Percentiles rank a stretch among this genome's conserved stretches.
Evolutionary conservation across 2,888 invertebrate species (phyloP).

Genomic region (Parnassius smintheus): DNA sequence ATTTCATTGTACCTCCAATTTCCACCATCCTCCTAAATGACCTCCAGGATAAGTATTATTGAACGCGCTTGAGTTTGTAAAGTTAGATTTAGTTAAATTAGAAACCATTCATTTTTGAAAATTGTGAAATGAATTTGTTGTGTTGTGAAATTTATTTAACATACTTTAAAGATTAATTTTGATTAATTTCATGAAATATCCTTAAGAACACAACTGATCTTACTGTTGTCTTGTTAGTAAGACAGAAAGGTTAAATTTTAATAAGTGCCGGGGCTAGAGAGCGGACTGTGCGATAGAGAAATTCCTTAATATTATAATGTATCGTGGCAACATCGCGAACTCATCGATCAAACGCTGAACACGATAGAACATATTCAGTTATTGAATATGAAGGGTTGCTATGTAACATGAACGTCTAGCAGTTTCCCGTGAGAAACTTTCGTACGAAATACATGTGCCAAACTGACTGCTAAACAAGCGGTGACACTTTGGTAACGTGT

Average conservation of each 20-base stretch:
- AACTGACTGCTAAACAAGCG: conserved; percentile 38
- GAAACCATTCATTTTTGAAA: conserved; percentile 45
- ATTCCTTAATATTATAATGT: conserved; percentile 49
- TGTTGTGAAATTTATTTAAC: no score
- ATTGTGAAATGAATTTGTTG: conserved; percentile 38
- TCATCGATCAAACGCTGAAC: conserved; percentile 65
- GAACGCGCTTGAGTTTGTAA: conserved; percentile 35
- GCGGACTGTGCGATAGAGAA: conserved; percentile 36
- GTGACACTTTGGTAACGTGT: conserved; percentile 27
- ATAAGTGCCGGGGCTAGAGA: conserved; percentile 43
- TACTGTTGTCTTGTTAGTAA: conserved; percentile 43
- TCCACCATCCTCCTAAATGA: conserved; percentile 45
- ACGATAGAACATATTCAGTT: conserved; percentile 34
- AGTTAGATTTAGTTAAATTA: conserved; percentile 3
- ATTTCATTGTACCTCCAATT: conserved; percentile 62
- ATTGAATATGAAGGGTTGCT: conserved; percentile 32
- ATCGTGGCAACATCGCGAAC: conserved; percentile 55
- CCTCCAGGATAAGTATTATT: conserved; percentile 40
- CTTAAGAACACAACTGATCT: conserved; percentile 45
- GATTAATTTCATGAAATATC: conserved; percentile 57
- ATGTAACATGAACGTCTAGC: conserved; percentile 33
- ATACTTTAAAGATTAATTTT: conserved; percentile 50
- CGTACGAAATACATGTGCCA: conserved; percentile 42
- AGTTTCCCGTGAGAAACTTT: conserved; percentile 44
- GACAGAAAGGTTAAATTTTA: conserved; percentile 49